Evolutionary conservation across 2,797 vertebrate genomes (phyloP).

Genomic region (Chelon labrosus): DNA sequence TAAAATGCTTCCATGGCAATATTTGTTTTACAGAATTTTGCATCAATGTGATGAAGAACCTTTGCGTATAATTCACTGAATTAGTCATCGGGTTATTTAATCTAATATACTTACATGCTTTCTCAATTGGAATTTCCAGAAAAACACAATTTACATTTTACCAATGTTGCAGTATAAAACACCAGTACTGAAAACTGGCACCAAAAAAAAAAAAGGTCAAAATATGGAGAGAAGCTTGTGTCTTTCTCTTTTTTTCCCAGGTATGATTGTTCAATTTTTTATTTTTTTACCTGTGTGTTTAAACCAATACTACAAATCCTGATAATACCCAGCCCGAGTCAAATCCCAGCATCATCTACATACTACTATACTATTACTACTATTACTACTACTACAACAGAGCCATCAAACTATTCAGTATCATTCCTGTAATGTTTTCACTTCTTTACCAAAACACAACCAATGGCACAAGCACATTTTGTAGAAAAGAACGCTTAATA

Average conservation of each 20-base stretch:
- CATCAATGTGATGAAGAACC: conserved; percentile 71
- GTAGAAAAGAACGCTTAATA: conserved; percentile 39
- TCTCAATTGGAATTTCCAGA: conserved; percentile 4
- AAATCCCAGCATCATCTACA: conserved; percentile 38
- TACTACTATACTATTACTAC: conserved; percentile 7
- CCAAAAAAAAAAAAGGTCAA: conserved; percentile 2
- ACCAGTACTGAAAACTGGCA: conserved; percentile 5
- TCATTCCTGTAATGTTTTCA: conserved; percentile 45
- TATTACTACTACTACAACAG: conserved; percentile 4
- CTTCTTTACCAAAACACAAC: conserved; percentile 57
- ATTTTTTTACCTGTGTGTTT: background rate
- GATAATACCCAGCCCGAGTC: conserved; percentile 47
- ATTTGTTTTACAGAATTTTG: conserved; percentile 41
- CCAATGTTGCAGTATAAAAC: conserved; percentile 9
- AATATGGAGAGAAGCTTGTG: background rate
- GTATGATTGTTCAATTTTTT: too few relatives aligned
- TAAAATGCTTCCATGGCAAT: conserved; percentile 17
- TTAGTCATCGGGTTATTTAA: conserved; percentile 30
- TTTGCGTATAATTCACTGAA: conserved; percentile 61
- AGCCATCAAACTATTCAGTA: conserved; percentile 36
- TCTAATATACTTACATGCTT: conserved; percentile 1
- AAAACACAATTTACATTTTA: conserved; percentile 5
- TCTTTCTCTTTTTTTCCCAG: background rate
- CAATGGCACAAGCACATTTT: conserved; percentile 57
- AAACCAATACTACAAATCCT: conserved; percentile 2